Conservation (phyloP, 2,888 invertebrate genomes). For the Cosmia trapezina region DNA sequence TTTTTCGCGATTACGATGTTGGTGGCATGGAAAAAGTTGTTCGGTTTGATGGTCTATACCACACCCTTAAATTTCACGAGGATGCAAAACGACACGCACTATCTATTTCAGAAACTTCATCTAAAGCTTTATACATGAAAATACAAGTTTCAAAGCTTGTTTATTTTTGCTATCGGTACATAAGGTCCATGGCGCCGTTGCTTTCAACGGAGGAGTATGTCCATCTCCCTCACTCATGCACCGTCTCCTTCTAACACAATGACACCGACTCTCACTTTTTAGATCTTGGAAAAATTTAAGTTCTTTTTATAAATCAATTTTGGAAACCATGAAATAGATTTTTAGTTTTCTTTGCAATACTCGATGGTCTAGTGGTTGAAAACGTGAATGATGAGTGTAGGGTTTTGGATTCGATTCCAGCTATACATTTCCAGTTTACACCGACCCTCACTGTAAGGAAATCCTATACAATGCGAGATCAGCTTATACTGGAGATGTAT, state of each 20-base stretch:
- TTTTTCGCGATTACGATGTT: too few relatives aligned
- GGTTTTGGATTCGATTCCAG: too few relatives aligned
- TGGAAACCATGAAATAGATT: background rate
- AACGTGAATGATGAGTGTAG: too few relatives aligned
- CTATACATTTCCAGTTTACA: too few relatives aligned
- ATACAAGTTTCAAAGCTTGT: background rate
- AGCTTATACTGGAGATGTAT: too few relatives aligned
- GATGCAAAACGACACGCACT: too few relatives aligned
- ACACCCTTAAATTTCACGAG: too few relatives aligned
- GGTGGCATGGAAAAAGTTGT: too few relatives aligned
- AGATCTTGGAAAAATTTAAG: slow-evolving; percentile 17
- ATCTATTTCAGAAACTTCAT: background rate
- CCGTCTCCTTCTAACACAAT: slow-evolving; percentile 63
- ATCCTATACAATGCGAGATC: too few relatives aligned
- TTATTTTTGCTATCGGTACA: slow-evolving; percentile 48
- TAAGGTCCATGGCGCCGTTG: slow-evolving; percentile 61
- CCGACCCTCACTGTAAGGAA: too few relatives aligned
- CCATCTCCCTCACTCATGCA: slow-evolving; percentile 43
- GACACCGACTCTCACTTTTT: slow-evolving; percentile 69
- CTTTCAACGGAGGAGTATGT: slow-evolving; percentile 47
- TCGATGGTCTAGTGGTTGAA: too few relatives aligned
- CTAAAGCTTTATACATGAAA: background rate
- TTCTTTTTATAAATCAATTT: background rate
- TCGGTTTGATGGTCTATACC: too few relatives aligned
- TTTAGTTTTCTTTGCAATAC: background rate